phyloP scores from a whole-genome alignment of 2,113 vertebrate genomes.

The Coturnix japonica region DNA sequence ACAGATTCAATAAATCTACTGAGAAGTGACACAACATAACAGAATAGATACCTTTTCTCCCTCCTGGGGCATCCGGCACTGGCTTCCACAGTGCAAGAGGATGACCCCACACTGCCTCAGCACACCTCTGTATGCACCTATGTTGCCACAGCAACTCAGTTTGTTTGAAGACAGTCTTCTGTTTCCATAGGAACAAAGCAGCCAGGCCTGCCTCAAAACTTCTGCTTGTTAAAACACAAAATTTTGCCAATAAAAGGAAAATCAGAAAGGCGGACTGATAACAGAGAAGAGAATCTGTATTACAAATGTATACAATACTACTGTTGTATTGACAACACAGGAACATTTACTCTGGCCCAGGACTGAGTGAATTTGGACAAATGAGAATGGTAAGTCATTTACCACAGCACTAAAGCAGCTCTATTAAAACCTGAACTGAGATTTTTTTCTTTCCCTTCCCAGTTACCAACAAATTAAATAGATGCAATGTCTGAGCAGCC shows the following conservation, averaged over 20 bases:
- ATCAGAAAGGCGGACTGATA: neutral
- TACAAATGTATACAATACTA: neutral
- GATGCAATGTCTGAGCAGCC: neutral
- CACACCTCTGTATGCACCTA: neutral
- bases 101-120: neutral
- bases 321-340: neutral
- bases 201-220: neutral
- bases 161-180: conserved; percentile 7
- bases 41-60: rapidly evolving
- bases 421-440: neutral
- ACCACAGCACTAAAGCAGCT: neutral
- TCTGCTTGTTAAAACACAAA: neutral
- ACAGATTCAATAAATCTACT: neutral
- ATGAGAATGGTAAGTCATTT: neutral
- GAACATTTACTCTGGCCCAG: neutral
- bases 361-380: neutral
- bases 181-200: conserved; percentile 60
- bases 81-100: neutral
- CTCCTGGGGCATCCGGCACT: neutral
- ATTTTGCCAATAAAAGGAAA: neutral
- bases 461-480: neutral
- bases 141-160: conserved; percentile 62
- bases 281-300: neutral
- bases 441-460: neutral
- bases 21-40: neutral